Base-by-base conservation (phyloP, 2,113 vertebrate species). In the Natator depressus region DNA sequence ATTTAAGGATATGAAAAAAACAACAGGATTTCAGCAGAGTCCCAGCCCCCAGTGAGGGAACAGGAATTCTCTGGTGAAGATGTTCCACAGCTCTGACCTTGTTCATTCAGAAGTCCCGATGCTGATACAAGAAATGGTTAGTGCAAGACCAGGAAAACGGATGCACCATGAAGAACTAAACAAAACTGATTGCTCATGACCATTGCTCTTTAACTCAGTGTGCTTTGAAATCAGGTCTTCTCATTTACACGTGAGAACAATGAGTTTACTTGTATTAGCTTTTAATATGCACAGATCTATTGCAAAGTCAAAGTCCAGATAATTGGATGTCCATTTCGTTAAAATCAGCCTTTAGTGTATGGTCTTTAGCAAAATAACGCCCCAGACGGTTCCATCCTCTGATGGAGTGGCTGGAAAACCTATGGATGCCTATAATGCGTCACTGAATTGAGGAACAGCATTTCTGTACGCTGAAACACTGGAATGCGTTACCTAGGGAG, bases 121-220 rank as follows among this genome's bases (percentile, higher is more conserved):
- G 76, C 5, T 12, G 91, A 95, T 94, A 91, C 12, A 13, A 90
- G 59, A 90, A 90, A 84, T 95, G 80, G 84, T 85, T 94, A 92
- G 53, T 84, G 65, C 90, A 49, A 88, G 87, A 95, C 91, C 65
- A 69, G 27, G 88, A 91, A 96, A 93, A 95, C 93, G 89, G 80
- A 86, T 91, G 55, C 47, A 78, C 79, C 38, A 88, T 94, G 80
- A 87, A 46, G 5, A 51, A 65, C 95, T 85, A 94, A 72, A 84
- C 92, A 95, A 76, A 82, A 89, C 16, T 85, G 53, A 96, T 89
- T 12, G 72, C 78, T 81, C 90, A 6, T 89, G 83, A 80, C 80
- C 75, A 35, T 55, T 89, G 2, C 82, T 50, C 78, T 91, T 95
- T 25, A 76, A 59, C 91, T 92, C 94, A 91, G 24, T 80, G 88